Evolutionary conservation across 1,140 invertebrate genomes (phyloP), one percentile per base, ranked within the genome.

Genomic region (Nilaparvata lugens): DNA sequence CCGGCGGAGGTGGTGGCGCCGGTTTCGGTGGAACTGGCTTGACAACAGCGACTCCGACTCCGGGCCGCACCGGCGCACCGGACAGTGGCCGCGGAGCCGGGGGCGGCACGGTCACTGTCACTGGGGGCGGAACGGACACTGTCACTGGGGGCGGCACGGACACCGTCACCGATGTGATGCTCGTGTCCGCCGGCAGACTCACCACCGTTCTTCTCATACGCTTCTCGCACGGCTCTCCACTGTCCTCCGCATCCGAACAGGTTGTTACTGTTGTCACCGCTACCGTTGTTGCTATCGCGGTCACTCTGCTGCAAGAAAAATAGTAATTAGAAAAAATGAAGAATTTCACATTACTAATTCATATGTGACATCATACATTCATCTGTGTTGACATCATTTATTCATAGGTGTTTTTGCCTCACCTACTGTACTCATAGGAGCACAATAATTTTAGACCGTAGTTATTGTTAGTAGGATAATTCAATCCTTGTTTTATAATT

Each of bases 191-290:
- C 2, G 61, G 48, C 14, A 60, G 16, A 14, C 24, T 42, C 24
- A 28, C 25, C 31, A 35, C 31, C 13, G 31, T 35, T 0, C 52
- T 54, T 24, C 51, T 55, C 23, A 55, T 43, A 14, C 61, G 54
- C 19, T 62, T 62, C 28, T 62, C 61, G 16, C 23, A 25, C 7
- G 61, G 61, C 53, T 62, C 61, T 9, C 61, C 56, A 38, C 16
- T 16, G 14, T 62, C 61, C 38, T 66, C 62, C 57, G 56, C 52
- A 19, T 21, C 31, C 13, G 31, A 6, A 11, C 7, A 35, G 2
- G 31, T 1, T 35, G 7, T 1, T 35, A 11, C 2, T 4, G 31
- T 11, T 11, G 13, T 11, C 7, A 11, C 7, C 13, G 31, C 28
- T 3, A 9, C 31, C 7, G 13, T 11, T 35, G 31, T 35, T 4